Base-by-base conservation (phyloP, 2,113 vertebrate genomes). In the Aldabrachelys gigantea region DNA sequence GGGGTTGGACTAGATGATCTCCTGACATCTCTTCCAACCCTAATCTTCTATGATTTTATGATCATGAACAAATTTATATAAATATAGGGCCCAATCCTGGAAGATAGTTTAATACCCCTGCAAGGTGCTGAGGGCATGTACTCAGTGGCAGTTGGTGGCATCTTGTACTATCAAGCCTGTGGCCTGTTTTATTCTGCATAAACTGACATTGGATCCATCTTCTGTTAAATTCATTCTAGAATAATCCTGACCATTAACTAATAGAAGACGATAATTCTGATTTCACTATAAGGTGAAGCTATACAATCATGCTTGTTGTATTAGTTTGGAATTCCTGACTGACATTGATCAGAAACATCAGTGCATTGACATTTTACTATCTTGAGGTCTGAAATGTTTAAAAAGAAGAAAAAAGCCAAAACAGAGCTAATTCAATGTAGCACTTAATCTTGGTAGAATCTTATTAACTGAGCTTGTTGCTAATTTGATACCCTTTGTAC, bases 381-480 rank as follows among this genome's bases (percentile, higher is more conserved):
- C 85, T 78, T 16, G 56, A 83, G 9, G 14, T 79, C 53, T 87
- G 50, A 88, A 95, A 31, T 24, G 49, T 93, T 88, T 0, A 49
- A 92, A 94, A 62, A 47, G 24, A 62, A 2, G 6, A 2, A 2
- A 31, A 56, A 69, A 82, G 8, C 57, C 5, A 1, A 4, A 94
- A 65, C 92, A 87, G 69, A 85, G 89, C 83, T 94, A 97, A 94
- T 97, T 93, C 89, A 95, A 52, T 38, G 80, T 85, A 57, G 88
- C 93, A 65, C 79, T 84, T 92, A 85, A 85, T 93, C 80, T 92
- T 82, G 62, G 6, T 85, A 95, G 95, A 93, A 54, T 80, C 89
- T 7, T 89, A 4, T 95, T 95, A 80, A 90, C 96, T 97, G 85
- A 94, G 84, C 93, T 82, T 80, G 85, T 75, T 83, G 88, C 47